Percentiles rank a stretch among this genome's conserved stretches.
phyloP scores from a whole-genome alignment of 2,797 vertebrate species.

The Channa striata region DNA sequence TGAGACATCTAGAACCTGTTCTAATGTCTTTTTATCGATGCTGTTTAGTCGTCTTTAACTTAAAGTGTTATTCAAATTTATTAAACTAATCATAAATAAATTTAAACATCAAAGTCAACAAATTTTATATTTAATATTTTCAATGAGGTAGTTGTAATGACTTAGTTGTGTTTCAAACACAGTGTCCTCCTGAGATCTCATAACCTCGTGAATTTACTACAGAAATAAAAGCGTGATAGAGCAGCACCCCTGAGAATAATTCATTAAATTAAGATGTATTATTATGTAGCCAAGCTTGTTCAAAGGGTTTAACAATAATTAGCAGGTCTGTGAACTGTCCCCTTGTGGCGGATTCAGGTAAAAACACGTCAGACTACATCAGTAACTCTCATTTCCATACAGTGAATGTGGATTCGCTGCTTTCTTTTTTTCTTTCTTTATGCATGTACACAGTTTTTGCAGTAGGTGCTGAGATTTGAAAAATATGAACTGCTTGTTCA shows the following conservation, averaged over 20 bases:
- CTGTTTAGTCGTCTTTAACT: neutral
- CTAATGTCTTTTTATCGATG: neutral
- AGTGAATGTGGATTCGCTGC: neutral
- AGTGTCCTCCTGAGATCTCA: neutral
- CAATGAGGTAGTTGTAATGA: neutral
- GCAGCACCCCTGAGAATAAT: slow-evolving; percentile 60
- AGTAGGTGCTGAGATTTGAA: neutral
- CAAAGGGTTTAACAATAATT: slow-evolving; percentile 27
- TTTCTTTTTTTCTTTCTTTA: neutral
- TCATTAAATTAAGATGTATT: slow-evolving; percentile 27
- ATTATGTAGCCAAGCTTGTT: slow-evolving; percentile 25
- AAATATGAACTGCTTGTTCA: neutral
- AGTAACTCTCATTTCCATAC: neutral
- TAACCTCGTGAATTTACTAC: slow-evolving; percentile 22
- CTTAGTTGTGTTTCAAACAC: slow-evolving; percentile 8
- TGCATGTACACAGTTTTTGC: neutral
- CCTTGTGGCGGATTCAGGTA: slow-evolving; percentile 33
- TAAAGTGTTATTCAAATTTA: neutral
- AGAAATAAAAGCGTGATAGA: slow-evolving; percentile 31
- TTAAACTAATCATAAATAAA: neutral
- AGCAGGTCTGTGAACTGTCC: slow-evolving; percentile 26
- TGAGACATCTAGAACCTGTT: neutral
- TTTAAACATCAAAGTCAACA: neutral
- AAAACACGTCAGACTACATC: neutral
- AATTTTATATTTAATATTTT: neutral